Conservation (phyloP, 2,888 invertebrate species). For the Trachelus tabidus region DNA sequence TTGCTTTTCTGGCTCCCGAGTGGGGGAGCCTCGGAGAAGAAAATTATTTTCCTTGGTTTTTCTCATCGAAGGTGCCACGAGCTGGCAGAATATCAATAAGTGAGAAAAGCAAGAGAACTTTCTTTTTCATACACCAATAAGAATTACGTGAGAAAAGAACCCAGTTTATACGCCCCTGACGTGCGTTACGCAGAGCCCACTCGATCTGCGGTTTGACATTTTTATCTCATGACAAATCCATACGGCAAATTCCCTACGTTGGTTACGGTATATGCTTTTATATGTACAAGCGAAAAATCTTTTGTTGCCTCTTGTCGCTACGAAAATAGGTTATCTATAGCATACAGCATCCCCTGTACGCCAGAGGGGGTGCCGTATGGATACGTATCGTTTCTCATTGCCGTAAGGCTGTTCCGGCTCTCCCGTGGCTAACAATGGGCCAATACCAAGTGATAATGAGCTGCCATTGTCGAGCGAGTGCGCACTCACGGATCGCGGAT, state of each 20-base stretch:
- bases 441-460: slow-evolving; percentile 61
- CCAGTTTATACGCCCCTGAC: not conserved
- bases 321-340: not conserved
- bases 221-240: too few relatives aligned
- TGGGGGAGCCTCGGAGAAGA: slow-evolving; percentile 14
- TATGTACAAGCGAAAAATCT: too few relatives aligned
- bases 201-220: too few relatives aligned
- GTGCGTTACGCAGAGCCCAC: too few relatives aligned
- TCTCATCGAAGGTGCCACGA: slow-evolving; percentile 10
- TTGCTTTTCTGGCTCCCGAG: slow-evolving; percentile 43
- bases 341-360: not conserved
- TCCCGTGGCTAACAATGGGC: slow-evolving; percentile 60
- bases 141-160: not conserved
- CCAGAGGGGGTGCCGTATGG: slow-evolving; percentile 42
- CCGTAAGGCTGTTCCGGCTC: slow-evolving; percentile 55
- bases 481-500: slow-evolving; percentile 37
- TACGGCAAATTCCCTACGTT: too few relatives aligned
- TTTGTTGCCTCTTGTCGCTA: too few relatives aligned
- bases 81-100: slow-evolving; percentile 1
- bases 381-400: slow-evolving; percentile 48
- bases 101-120: not conserved
- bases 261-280: too few relatives aligned
- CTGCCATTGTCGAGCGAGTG: slow-evolving; percentile 52
- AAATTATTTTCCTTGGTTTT: slow-evolving; percentile 56
- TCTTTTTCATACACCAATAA: not conserved